Base-by-base conservation (phyloP, 2,113 vertebrate genomes). In the Erythrolamprus reginae region DNA sequence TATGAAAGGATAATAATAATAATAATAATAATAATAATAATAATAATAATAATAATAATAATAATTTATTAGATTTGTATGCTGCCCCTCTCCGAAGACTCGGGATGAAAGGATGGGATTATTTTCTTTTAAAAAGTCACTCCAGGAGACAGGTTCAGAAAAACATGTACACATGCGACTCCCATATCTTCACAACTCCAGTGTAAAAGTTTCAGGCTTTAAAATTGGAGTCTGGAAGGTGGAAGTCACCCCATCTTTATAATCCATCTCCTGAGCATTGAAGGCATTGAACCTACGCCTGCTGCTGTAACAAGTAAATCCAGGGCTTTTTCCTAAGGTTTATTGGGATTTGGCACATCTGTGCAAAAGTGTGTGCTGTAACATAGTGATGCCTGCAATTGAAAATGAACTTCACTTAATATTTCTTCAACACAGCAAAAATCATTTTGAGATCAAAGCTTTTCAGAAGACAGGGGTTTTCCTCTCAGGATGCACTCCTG, bases 341-440 rank as follows among this genome's bases (percentile, higher is more conserved):
- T 83, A 82, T 65, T 65, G 13, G 52, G 85, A n/a, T 83, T 91
- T 88, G 86, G 86, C 90, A 87, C 85, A 91, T 91, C 51, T 91
- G 90, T 91, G 90, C 86, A 91, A 52, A 91, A 56, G 52, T 87
- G 90, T 90, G 85, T 87, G 85, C 85, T 90, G 85, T 50, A 90
- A 82, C 51, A 50, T 52, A 21, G 56, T 77, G 87, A 91, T 65
- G 50, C 33, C 85, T 87, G 38, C 38, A 87, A 42, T 38, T 45
- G 65, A 87, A 87, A 83, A 88, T 87, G 85, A 88, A n/a, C 42
- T 87, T 91, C 65, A 50, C 65, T 53, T 91, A 87, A 91, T 87
- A 82, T 90, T 82, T 87, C 42, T 58, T 28, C 42, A 47, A 50
- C 52, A 28, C 48, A 70, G 56, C 33, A 65, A 86, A 48, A n/a